Evolutionary conservation across 2,113 vertebrate genomes (phyloP).

Genomic region (Hiodon alosoides): DNA sequence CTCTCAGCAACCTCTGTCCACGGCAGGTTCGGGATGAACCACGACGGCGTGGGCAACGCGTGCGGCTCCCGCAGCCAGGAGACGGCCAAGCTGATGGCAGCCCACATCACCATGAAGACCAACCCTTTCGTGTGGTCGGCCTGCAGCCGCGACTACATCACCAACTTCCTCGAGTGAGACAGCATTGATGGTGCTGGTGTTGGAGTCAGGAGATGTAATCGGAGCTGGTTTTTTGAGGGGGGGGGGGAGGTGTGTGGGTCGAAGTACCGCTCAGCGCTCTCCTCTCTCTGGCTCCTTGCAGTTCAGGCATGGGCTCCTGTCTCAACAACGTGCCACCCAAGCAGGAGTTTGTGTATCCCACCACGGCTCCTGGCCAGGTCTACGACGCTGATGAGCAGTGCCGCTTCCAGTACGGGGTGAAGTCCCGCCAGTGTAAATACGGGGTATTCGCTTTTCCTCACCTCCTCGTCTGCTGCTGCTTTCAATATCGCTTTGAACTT

Average conservation of each 20-base stretch:
- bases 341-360: constrained; percentile 94
- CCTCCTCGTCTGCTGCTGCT: not conserved
- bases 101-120: constrained; percentile 98
- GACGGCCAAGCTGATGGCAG: constrained; percentile 95
- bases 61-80: constrained; percentile 91
- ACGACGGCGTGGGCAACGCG: constrained; percentile 89
- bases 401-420: constrained; percentile 94
- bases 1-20: not conserved
- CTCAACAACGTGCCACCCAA: constrained; percentile 88
- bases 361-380: constrained; percentile 87
- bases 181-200: not conserved
- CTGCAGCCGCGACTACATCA: constrained; percentile 97
- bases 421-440: constrained; percentile 99
- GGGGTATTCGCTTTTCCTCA: constrained; percentile 66
- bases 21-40: constrained; percentile 94
- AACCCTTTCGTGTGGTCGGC: constrained; percentile 97
- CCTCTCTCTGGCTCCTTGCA: constrained; percentile 38
- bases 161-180: constrained; percentile 95
- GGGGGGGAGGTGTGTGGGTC: not conserved
- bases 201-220: not conserved
- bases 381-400: constrained; percentile 96
- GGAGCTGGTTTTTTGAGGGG: not conserved
- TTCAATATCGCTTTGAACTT: not conserved
- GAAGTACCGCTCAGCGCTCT: not conserved
- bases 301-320: constrained; percentile 90